phyloP scores from a whole-genome alignment of 2,113 vertebrate species.

The Cyprinodon brontotheroides region DNA sequence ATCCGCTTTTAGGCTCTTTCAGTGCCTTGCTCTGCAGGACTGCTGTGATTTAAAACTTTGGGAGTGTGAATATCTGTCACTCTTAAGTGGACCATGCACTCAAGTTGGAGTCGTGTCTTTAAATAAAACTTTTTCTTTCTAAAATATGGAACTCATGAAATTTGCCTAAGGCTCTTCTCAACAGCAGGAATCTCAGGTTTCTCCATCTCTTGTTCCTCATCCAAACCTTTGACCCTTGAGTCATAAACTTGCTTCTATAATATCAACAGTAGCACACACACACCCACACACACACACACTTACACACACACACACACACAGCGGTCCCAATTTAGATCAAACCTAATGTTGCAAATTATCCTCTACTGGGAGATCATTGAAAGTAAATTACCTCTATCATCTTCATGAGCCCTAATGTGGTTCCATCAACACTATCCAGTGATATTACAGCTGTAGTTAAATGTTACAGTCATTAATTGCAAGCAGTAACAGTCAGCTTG shows the following conservation, averaged over 20 bases:
- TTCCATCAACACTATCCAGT: constrained; percentile 33
- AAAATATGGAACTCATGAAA: constrained; percentile 8
- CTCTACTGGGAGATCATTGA: constrained; percentile 57
- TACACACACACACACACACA: constrained; percentile 7
- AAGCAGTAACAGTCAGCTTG: constrained; percentile 44
- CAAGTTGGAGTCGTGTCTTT: constrained; percentile 7
- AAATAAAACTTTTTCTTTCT: not conserved
- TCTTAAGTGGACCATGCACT: constrained; percentile 8
- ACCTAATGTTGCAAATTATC: constrained; percentile 43
- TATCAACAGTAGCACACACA: not conserved
- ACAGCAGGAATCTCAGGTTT: constrained; percentile 1
- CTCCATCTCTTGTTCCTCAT: constrained; percentile 16
- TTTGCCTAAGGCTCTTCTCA: not conserved
- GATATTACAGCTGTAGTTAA: constrained; percentile 65
- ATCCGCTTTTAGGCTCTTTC: constrained; percentile 23
- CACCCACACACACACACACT: too few relatives aligned
- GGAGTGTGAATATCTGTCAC: not conserved
- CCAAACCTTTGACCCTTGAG: constrained; percentile 40
- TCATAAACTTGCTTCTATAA: constrained; percentile 22
- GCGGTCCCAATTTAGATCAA: constrained; percentile 50
- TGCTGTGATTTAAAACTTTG: constrained; percentile 21
- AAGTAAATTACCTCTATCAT: constrained; percentile 57
- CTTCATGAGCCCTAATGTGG: constrained; percentile 50
- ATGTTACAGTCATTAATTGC: constrained; percentile 61
- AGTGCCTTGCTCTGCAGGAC: constrained; percentile 10